Percentiles rank a stretch among this genome's conserved stretches.
Evolutionary conservation across 2,888 invertebrate species (phyloP).

Genomic region (Oscheius sp.): DNA sequence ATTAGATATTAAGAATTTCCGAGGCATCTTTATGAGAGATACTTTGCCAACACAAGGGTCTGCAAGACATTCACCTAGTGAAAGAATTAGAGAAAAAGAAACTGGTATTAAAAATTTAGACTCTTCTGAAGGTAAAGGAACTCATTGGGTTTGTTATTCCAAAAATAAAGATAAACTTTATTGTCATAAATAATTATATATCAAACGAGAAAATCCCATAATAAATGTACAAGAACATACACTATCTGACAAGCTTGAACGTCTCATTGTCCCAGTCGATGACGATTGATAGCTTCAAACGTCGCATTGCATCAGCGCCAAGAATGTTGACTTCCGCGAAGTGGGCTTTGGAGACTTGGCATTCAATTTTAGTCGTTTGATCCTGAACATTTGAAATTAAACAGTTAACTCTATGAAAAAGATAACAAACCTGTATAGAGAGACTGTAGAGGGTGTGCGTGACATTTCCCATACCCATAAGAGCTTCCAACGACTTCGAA

Average conservation of each 20-base stretch:
- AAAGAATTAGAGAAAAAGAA: conserved; percentile 21
- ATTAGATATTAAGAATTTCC: conserved; percentile 27
- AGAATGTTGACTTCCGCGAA: conserved; percentile 39
- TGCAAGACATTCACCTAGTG: too few species aligned
- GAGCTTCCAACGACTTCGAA: conserved; percentile 36
- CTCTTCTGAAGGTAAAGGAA: conserved; percentile 32
- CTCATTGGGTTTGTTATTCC: conserved; percentile 37
- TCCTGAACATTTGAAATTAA: conserved; percentile 44
- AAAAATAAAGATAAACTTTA: conserved; percentile 24
- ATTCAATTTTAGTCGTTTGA: conserved; percentile 30
- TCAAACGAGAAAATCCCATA: conserved; percentile 12
- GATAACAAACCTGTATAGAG: conserved; percentile 41
- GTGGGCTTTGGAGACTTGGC: conserved; percentile 36
- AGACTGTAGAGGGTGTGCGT: conserved; percentile 30
- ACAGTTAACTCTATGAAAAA: conserved; percentile 35
- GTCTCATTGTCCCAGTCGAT: conserved; percentile 32
- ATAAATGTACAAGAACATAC: conserved; percentile 24
- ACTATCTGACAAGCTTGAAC: conserved; percentile 35
- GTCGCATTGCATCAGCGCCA: conserved; percentile 32
- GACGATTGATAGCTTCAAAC: conserved; percentile 34
- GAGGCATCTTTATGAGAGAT: conserved; percentile 32
- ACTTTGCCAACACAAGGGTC: conserved; percentile 12
- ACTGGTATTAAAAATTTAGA: conserved; percentile 33
- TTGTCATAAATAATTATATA: conserved; percentile 1
- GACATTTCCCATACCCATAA: conserved; percentile 36